phyloP scores from a whole-genome alignment of 2,888 invertebrate genomes.

The Agrochola litura region DNA sequence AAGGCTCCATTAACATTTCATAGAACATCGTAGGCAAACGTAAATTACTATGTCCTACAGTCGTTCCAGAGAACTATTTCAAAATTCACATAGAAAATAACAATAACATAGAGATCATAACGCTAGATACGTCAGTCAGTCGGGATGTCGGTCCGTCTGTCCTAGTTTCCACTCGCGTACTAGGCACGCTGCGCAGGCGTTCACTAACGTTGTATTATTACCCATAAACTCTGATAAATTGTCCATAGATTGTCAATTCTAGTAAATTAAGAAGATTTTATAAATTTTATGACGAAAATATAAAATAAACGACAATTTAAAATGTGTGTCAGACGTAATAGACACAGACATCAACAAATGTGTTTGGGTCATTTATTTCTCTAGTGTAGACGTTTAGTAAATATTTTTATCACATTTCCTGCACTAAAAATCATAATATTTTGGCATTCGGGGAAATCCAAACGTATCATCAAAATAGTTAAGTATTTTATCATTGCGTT shows the following conservation, averaged over 20 bases:
- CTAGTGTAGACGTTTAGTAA: background rate
- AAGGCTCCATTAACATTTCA: background rate
- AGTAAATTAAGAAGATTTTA: slow-evolving; percentile 18
- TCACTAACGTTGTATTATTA: slow-evolving; percentile 35
- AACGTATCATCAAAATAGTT: background rate
- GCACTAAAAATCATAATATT: background rate
- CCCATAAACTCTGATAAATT: slow-evolving; percentile 22
- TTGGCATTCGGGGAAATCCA: slow-evolving; percentile 13
- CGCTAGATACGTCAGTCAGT: slow-evolving; percentile 51
- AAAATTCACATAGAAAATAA: slow-evolving; percentile 50
- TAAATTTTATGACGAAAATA: slow-evolving; percentile 6
- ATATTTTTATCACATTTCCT: slow-evolving; percentile 27
- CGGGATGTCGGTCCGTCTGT: slow-evolving; percentile 61
- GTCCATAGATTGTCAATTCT: slow-evolving; percentile 19
- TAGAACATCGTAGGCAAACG: background rate
- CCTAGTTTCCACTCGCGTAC: slow-evolving; percentile 59
- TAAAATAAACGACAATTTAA: slow-evolving; percentile 22
- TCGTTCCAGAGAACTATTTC: slow-evolving; percentile 23
- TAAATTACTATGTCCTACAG: slow-evolving; percentile 1
- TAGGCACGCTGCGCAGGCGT: slow-evolving; percentile 51
- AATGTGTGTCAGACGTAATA: slow-evolving; percentile 7
- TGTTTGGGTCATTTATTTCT: background rate
- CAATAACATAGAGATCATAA: slow-evolving; percentile 57
- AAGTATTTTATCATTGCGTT: too few relatives aligned
- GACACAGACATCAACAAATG: background rate